Percentiles rank a stretch among this genome's conserved stretches.
Conservation (phyloP, 2,797 vertebrate genomes). For the Danio albolineatus region DNA sequence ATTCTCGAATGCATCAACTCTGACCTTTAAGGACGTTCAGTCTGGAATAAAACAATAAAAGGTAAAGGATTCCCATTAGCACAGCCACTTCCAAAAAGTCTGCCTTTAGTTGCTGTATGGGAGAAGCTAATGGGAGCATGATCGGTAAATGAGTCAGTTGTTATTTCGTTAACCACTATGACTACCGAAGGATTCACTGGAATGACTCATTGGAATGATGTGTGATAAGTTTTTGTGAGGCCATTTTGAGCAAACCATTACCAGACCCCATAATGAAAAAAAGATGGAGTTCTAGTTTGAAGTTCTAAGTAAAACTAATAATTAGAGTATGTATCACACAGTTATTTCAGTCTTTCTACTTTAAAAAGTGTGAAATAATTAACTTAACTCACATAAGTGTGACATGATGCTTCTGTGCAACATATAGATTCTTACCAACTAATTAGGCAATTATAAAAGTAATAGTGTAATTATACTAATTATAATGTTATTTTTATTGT, state of each 20-base stretch:
- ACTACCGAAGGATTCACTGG: neutral
- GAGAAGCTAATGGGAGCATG: neutral
- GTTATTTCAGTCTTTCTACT: no score
- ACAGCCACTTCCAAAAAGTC: neutral
- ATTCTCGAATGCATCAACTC: conserved; percentile 25
- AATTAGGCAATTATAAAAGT: no score
- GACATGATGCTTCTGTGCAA: no score
- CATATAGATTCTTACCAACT: no score
- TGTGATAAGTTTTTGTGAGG: neutral
- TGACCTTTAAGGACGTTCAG: conserved; percentile 28
- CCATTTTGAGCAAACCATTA: neutral
- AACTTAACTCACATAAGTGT: no score
- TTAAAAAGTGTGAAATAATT: no score
- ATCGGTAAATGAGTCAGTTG: neutral
- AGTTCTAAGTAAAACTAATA: no score
- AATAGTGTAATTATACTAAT: no score
- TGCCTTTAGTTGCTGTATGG: neutral
- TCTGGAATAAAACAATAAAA: conserved; percentile 1
- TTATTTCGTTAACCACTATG: neutral
- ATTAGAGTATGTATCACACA: no score
- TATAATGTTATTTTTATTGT: no score
- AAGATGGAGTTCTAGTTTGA: no score
- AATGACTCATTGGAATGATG: neutral
- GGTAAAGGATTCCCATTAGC: conserved; percentile 3
- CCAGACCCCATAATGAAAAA: neutral